A percentile compares a stretch with the other conserved stretches of the same genome.
Evolutionary conservation across 2,113 vertebrate species (phyloP).

Genomic region (Uropsilus gracilis): DNA sequence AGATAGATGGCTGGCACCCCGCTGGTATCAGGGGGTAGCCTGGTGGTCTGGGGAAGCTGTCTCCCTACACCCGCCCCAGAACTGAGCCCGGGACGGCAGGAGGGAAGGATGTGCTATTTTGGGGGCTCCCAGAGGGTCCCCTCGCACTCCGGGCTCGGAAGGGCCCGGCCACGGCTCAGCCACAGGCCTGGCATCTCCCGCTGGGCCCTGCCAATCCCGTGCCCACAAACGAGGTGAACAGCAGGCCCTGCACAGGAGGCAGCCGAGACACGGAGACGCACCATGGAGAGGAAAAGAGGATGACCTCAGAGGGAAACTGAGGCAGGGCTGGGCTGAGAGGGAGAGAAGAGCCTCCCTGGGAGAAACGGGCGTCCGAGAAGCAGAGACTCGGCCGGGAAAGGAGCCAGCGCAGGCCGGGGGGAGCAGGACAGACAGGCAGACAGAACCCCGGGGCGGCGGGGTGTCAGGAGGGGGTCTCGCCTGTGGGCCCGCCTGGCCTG

Average conservation of each 20-base stretch:
- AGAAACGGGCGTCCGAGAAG: background rate
- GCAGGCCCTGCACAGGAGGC: background rate
- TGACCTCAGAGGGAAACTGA: background rate
- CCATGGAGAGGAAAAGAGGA: background rate
- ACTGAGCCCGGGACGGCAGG: background rate
- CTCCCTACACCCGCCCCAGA: background rate
- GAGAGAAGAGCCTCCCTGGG: no score
- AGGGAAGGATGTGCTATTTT: background rate
- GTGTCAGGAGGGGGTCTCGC: background rate
- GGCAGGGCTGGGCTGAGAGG: background rate
- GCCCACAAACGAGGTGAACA: background rate
- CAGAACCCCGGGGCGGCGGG: background rate
- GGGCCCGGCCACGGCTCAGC: background rate
- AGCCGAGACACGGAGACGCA: no score
- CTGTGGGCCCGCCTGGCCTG: conserved; percentile 60
- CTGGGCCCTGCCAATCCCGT: no score
- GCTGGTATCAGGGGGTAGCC: background rate
- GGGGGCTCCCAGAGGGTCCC: background rate
- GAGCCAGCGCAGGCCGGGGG: no score
- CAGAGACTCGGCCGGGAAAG: background rate
- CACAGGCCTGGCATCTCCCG: background rate
- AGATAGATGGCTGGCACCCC: no score
- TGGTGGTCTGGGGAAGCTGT: background rate
- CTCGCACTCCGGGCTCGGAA: background rate
- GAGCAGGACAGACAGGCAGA: accelerated